These are phyloP conservation scores for Aramus guarauna DNA, from an alignment of 2,113 vertebrate species.

Conservation along the genomic window DNA sequence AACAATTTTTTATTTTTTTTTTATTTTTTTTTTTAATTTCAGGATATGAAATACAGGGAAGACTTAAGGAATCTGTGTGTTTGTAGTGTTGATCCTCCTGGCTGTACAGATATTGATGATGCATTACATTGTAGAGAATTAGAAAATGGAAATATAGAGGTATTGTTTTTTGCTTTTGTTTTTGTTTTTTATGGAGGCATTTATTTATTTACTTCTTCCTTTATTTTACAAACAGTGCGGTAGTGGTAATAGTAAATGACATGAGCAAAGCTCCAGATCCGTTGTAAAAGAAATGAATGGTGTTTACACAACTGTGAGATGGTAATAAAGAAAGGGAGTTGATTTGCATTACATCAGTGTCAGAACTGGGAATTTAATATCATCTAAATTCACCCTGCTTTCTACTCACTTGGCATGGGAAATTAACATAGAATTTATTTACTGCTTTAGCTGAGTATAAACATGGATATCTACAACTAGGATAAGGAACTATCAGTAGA, in stretches of 20 bases:
- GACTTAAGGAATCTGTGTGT: conserved; percentile 87
- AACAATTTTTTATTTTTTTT: background rate
- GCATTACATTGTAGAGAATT: conserved; percentile 89
- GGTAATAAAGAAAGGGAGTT: background rate
- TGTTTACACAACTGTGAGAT: background rate
- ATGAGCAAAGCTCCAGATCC: background rate
- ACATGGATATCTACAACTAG: background rate
- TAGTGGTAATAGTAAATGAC: background rate
- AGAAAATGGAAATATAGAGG: conserved; percentile 91
- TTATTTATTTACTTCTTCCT: background rate
- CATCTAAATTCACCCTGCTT: background rate
- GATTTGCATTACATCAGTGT: background rate
- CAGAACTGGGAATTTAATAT: background rate
- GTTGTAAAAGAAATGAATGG: background rate
- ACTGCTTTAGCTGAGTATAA: background rate
- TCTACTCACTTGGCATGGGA: background rate
- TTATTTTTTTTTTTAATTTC: background rate
- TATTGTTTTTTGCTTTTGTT: background rate
- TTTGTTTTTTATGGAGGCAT: background rate
- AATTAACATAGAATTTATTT: background rate
- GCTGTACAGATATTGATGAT: conserved; percentile 98
- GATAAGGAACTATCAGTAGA: background rate
- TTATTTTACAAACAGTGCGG: background rate
- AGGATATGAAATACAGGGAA: conserved; percentile 87
- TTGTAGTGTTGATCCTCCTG: conserved; percentile 97